Base-by-base conservation (phyloP, 2,113 vertebrate species). In the Empidonax alnorum region DNA sequence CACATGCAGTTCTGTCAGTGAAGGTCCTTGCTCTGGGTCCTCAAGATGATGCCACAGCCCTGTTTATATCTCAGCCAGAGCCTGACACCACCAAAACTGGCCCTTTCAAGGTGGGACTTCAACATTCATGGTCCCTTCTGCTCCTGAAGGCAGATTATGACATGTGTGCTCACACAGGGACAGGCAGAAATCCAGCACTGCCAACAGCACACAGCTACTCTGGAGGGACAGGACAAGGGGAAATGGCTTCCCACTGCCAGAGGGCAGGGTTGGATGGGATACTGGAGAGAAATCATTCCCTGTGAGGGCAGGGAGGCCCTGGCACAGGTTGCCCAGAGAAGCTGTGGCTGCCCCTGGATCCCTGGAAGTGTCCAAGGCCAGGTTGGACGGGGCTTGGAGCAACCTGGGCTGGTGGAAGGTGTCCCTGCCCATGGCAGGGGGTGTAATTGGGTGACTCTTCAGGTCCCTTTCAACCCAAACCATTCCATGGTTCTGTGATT, bases 51-150 rank as follows among this genome's bases (percentile, higher is more conserved):
- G 14, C 14, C 22, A 37, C 62, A 72, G 75, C 56, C 59, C 42
- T 46, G 35, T 20, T 19, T 4, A 8, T 7, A 33, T 14, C 6
- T 41, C 22, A 87, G 66, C 10, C 50, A 18, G 23, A 8, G 67
- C 61, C 67, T 21, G 13, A 23, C 42, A 44, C 31, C 5, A 42
- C 21, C 66, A 12, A 30, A 85, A 37, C 6, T 0, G 41, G 5
- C 18, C 27, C n/a, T 42, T 78, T 44, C 65, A 31, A 56, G 28
- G 25, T 2, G 8, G 6, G 1, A 39, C 23, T 47, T 16, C 25
- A 6, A 14, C 0, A 0, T 33, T 44, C 14, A 3, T 0, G 13
- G 39, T 30, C 35, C 31, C 37, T 31, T 23, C n/a, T 23, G 8
- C 35, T 58, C 39, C 53, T 25, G 25, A 20, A 41, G 59, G 41